Evolutionary conservation across 2,113 vertebrate genomes (phyloP).

Genomic region (Sterna hirundo): DNA sequence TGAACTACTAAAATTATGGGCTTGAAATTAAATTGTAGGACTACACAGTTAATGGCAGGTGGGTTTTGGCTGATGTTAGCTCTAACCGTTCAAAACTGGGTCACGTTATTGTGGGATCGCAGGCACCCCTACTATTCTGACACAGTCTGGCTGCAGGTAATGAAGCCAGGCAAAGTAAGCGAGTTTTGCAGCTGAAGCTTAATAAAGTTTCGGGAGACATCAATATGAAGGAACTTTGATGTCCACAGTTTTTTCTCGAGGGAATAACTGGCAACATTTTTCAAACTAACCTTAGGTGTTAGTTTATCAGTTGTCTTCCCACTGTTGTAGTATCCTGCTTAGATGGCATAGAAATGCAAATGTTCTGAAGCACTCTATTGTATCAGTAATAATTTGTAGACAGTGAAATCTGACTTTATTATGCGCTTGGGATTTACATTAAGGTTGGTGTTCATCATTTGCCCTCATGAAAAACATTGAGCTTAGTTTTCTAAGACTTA

Average conservation of each 20-base stretch:
- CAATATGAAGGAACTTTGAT: neutral
- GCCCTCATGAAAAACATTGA: neutral
- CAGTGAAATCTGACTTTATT: neutral
- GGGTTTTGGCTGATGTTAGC: neutral
- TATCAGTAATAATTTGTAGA: neutral
- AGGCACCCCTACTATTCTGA: neutral
- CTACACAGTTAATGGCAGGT: accelerated
- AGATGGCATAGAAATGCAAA: neutral
- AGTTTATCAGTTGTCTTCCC: neutral
- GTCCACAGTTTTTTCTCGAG: neutral
- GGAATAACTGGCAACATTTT: neutral
- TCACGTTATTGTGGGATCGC: neutral
- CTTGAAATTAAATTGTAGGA: neutral
- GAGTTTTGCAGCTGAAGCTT: neutral
- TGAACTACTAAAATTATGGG: neutral
- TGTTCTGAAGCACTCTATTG: neutral
- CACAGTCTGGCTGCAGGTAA: neutral
- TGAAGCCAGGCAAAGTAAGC: neutral
- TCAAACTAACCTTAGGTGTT: neutral
- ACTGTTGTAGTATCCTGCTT: neutral
- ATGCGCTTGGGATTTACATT: neutral
- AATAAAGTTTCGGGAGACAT: neutral
- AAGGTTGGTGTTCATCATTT: neutral
- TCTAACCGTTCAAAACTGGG: neutral
- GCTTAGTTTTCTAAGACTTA: neutral